phyloP scores from a whole-genome alignment of 2,113 vertebrate species.

The Elgaria multicarinata region DNA sequence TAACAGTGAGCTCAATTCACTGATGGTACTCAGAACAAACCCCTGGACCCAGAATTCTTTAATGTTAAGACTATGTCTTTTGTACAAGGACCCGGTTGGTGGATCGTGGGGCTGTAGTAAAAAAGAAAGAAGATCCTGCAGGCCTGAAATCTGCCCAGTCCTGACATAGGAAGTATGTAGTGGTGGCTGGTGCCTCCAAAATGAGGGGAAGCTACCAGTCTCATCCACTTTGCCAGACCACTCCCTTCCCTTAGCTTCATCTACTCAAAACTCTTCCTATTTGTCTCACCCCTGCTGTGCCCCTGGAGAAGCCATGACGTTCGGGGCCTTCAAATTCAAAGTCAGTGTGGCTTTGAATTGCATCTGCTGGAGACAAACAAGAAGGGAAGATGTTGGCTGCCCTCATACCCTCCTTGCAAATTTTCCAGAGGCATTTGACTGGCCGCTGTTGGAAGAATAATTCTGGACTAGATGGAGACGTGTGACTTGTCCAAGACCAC shows the following conservation, averaged over 20 bases:
- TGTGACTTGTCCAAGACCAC: neutral
- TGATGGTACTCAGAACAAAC: too few species aligned
- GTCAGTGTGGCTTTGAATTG: neutral
- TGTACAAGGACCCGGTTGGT: too few species aligned
- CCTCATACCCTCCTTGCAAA: neutral
- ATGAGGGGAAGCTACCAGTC: neutral
- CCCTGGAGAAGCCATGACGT: neutral
- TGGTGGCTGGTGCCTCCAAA: neutral
- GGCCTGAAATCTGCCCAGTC: too few species aligned
- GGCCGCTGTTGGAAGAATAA: neutral
- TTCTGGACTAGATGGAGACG: neutral
- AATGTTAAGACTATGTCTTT: too few species aligned
- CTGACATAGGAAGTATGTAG: neutral
- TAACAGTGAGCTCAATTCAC: too few species aligned
- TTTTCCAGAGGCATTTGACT: neutral
- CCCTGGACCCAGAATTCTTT: too few species aligned
- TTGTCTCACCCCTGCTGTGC: neutral
- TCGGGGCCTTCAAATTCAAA: neutral
- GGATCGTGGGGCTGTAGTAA: too few species aligned
- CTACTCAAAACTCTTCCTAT: neutral
- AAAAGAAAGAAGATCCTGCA: too few species aligned
- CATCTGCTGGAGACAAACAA: neutral
- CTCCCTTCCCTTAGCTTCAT: neutral
- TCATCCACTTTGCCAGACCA: neutral
- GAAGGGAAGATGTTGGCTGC: too few species aligned